Conservation (phyloP, 2,888 invertebrate species). For the Aricia artaxerxes region DNA sequence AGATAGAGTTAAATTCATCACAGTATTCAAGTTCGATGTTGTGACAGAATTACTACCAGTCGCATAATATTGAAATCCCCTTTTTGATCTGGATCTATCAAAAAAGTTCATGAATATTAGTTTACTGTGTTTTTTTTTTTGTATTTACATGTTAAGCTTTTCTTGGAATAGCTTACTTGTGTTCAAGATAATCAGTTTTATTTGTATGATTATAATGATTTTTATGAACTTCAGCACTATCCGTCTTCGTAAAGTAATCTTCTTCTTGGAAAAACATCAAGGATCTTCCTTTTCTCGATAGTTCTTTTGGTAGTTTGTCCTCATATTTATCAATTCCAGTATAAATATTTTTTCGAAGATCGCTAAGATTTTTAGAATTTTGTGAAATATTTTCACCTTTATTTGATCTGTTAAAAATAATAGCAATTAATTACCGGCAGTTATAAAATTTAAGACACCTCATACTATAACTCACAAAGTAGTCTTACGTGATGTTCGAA, state of each 20-base stretch:
- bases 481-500: not conserved
- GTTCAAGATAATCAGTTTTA: not conserved
- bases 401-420: not conserved
- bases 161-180: not conserved
- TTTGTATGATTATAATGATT: not conserved
- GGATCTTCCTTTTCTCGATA: not conserved
- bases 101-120: not conserved
- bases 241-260: too few relatives aligned
- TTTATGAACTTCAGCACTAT: not conserved
- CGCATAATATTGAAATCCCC: not conserved
- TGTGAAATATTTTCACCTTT: not conserved
- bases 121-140: not conserved
- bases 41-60: not conserved
- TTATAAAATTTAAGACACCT: not conserved
- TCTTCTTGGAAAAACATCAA: not conserved
- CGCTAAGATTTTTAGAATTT: not conserved
- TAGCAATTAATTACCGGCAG: not conserved
- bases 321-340: not conserved
- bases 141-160: not conserved
- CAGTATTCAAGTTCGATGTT: not conserved
- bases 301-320: not conserved
- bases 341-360: not conserved
- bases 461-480: not conserved
- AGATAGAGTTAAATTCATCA: not conserved
- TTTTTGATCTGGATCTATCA: not conserved